These are phyloP conservation scores for Sciurus carolinensis DNA, from an alignment of 2,797 vertebrate species.

Conservation along the genomic window DNA sequence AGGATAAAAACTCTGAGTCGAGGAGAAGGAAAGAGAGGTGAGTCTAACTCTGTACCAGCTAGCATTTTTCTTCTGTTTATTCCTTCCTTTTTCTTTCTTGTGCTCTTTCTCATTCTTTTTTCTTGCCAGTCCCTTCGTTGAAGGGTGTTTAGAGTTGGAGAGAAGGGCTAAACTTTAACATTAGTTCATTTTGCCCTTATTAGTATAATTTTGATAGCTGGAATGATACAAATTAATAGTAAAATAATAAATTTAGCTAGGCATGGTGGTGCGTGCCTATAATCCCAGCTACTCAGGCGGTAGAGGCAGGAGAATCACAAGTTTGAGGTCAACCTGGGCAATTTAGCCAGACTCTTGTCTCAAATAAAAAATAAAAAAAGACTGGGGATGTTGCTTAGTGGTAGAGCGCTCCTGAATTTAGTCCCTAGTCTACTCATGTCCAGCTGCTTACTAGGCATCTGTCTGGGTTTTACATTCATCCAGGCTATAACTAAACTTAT, in stretches of 20 bases:
- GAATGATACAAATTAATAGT: neutral
- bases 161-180: neutral
- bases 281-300: neutral
- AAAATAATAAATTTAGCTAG: neutral
- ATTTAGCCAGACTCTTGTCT: neutral
- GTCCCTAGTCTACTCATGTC: neutral
- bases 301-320: neutral
- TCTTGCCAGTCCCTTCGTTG: neutral
- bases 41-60: conserved; percentile 39
- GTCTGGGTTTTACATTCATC: neutral
- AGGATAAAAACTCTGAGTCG: conserved; percentile 89
- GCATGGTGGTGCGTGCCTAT: neutral
- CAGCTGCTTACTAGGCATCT: neutral
- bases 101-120: neutral
- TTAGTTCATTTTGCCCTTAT: neutral
- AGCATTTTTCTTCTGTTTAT: neutral
- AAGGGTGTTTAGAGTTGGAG: neutral
- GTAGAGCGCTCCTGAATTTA: neutral
- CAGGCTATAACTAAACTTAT: neutral
- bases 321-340: neutral
- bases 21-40: conserved; percentile 92
- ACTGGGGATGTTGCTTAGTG: neutral
- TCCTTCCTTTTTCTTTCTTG: neutral
- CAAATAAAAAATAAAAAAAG: neutral
- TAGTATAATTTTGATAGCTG: neutral